A percentile compares a stretch with the other conserved stretches of the same genome.
Conservation (phyloP, 2,113 vertebrate genomes). For the Takifugu flavidus region DNA sequence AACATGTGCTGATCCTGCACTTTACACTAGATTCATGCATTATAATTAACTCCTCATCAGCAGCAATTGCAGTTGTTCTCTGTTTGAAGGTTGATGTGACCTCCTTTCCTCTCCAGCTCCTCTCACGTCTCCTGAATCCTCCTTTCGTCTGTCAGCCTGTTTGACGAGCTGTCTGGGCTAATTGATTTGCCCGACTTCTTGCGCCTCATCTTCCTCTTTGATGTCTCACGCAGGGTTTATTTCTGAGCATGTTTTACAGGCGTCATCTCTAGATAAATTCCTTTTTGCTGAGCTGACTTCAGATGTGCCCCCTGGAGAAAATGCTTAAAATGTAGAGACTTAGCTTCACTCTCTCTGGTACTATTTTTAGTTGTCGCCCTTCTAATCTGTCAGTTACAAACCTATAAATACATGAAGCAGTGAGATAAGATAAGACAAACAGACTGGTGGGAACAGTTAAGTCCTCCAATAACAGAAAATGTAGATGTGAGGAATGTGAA, state of each 20-base stretch:
- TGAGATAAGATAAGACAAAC: neutral
- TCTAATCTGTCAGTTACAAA: conserved; percentile 25
- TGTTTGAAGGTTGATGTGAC: conserved; percentile 18
- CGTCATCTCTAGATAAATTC: conserved; percentile 12
- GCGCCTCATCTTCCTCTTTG: conserved; percentile 45
- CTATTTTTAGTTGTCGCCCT: conserved; percentile 19
- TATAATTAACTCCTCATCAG: neutral
- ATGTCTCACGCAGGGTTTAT: conserved; percentile 51
- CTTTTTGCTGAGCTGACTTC: conserved; percentile 39
- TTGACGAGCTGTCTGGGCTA: conserved; percentile 41
- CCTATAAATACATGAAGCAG: conserved; percentile 26
- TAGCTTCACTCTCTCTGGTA: conserved; percentile 23
- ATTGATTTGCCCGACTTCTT: conserved; percentile 52
- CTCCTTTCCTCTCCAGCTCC: conserved; percentile 15
- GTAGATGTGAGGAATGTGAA: neutral
- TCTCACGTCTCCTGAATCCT: conserved; percentile 18
- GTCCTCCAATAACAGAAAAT: neutral
- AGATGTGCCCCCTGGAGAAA: conserved; percentile 30
- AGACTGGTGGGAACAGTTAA: neutral
- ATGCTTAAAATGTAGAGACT: conserved; percentile 37
- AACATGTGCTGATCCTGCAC: neutral
- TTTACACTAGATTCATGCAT: neutral
- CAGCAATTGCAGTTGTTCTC: neutral
- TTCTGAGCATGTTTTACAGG: conserved; percentile 47
- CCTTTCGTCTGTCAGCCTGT: conserved; percentile 22